Evolutionary conservation across 2,113 vertebrate genomes (phyloP).

Genomic region (Talpa occidentalis): DNA sequence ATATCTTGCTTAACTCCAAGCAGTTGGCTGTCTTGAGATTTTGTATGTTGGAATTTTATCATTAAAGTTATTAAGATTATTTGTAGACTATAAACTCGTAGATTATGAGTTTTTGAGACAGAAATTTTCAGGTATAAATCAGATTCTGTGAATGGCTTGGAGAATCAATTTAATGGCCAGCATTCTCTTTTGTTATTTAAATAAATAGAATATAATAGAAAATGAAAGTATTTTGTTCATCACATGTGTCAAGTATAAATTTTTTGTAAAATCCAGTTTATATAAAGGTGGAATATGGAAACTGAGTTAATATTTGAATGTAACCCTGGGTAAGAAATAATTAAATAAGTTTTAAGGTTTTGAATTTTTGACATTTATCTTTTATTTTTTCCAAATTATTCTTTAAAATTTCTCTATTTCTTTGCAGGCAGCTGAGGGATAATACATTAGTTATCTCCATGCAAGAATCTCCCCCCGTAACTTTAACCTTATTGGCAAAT

Average conservation of each 20-base stretch:
- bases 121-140: background rate
- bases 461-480: background rate
- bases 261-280: background rate
- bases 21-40: background rate
- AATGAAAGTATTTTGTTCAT: constrained; percentile 13
- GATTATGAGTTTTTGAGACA: background rate
- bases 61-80: background rate
- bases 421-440: background rate
- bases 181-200: background rate
- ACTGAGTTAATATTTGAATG: background rate
- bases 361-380: background rate
- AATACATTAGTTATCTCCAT: background rate
- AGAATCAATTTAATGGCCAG: background rate
- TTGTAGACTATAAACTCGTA: background rate
- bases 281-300: background rate
- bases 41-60: background rate
- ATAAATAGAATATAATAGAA: background rate
- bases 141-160: background rate
- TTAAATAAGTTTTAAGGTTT: background rate
- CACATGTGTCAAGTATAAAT: background rate
- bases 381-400: background rate
- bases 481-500: background rate
- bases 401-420: background rate
- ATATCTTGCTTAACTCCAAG: background rate
- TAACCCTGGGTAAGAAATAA: background rate